Evolutionary conservation across 2,797 vertebrate species (phyloP).

Genomic region (Chaetodon trifasciatus): DNA sequence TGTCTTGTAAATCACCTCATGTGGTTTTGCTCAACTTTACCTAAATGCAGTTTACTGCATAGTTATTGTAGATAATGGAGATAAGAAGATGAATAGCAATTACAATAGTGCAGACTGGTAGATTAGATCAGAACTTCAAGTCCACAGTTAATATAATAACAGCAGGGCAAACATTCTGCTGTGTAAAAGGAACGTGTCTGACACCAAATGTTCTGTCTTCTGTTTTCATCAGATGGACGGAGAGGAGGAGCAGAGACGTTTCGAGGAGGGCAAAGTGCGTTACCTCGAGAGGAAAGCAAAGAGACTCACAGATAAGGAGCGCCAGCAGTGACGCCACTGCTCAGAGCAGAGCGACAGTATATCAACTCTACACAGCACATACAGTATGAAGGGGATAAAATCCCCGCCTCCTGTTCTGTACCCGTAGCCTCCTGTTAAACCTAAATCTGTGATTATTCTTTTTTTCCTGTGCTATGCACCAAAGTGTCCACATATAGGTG

Average conservation of each 20-base stretch:
- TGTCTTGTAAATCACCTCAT: conserved; percentile 5
- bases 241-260: conserved; percentile 92
- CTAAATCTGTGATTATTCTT: conserved; percentile 36
- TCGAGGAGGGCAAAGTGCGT: conserved; percentile 91
- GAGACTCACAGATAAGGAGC: conserved; percentile 83
- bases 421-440: conserved; percentile 53
- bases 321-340: conserved; percentile 75
- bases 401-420: conserved; percentile 22
- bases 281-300: conserved; percentile 95
- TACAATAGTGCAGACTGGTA: conserved; percentile 19
- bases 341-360: conserved; percentile 18
- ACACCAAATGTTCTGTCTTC: conserved; percentile 34
- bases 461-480: conserved; percentile 61
- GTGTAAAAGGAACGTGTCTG: conserved; percentile 31
- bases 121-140: conserved; percentile 51
- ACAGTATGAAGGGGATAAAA: conserved; percentile 39
- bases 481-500: conserved; percentile 62
- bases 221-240: conserved; percentile 85
- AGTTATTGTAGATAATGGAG: neutral
- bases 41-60: neutral
- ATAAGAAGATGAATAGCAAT: conserved; percentile 41
- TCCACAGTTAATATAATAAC: conserved; percentile 33
- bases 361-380: conserved; percentile 30
- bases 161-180: conserved; percentile 27
- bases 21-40: neutral